phyloP scores from a whole-genome alignment of 2,888 invertebrate genomes.

The Dynastes tityus region DNA sequence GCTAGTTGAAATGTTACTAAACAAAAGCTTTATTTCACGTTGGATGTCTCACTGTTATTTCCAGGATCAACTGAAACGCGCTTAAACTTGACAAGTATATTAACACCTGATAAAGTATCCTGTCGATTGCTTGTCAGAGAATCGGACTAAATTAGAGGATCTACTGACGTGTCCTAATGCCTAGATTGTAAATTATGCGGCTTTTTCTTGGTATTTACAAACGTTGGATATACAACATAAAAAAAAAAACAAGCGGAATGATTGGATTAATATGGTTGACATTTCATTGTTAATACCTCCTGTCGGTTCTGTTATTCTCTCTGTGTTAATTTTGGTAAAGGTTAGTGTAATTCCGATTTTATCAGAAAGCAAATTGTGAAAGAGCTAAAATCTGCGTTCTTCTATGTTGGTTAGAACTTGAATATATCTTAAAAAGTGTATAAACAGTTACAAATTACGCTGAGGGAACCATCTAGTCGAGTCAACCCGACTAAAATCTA shows the following conservation, averaged over 20 bases:
- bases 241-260: background rate
- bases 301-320: background rate
- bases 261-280: background rate
- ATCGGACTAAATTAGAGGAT: constrained; percentile 2
- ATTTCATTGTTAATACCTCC: constrained; percentile 2
- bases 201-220: background rate
- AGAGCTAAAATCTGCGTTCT: background rate
- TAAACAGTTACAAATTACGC: background rate
- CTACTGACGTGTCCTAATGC: background rate
- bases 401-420: too few relatives aligned
- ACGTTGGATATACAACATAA: background rate
- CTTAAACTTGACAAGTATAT: constrained; percentile 1
- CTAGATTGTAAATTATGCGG: background rate
- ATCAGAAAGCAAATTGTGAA: background rate
- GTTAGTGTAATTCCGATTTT: background rate
- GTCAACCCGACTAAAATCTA: too few relatives aligned
- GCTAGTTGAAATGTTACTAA: too few relatives aligned
- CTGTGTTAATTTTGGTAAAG: background rate
- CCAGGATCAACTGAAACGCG: background rate
- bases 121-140: background rate
- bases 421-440: too few relatives aligned
- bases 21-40: too few relatives aligned
- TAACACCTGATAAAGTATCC: background rate
- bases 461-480: background rate
- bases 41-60: too few relatives aligned